These are phyloP conservation scores for Prunella himalayana DNA, from an alignment of 2,113 vertebrate species.

Conservation along the genomic window DNA sequence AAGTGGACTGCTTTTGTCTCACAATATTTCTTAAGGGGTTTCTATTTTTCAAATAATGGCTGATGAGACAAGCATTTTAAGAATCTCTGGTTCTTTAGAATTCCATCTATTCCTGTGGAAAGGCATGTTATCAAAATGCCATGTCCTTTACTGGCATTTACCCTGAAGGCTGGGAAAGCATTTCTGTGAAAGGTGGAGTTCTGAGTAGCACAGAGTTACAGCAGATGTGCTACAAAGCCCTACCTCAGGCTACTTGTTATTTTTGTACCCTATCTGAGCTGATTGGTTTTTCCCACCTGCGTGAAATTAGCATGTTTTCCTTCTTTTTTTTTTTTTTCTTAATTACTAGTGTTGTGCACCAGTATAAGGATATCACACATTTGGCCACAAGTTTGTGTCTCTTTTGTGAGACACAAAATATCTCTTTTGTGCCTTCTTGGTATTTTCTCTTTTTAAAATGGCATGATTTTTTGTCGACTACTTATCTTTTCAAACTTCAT, in stretches of 20 bases:
- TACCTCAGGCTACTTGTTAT: neutral
- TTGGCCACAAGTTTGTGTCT: neutral
- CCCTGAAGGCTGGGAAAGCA: neutral
- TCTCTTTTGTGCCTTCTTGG: neutral
- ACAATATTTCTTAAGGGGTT: neutral
- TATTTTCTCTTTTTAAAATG: neutral
- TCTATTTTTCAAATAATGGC: neutral
- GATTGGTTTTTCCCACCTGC: neutral
- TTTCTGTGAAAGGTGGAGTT: neutral
- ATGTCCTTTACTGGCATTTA: neutral
- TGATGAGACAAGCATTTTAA: neutral
- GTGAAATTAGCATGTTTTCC: neutral
- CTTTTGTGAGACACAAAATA: neutral
- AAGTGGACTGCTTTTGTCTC: neutral
- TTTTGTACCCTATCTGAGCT: neutral
- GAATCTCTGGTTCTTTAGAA: neutral
- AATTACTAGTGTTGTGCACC: neutral
- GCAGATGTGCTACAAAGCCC: neutral
- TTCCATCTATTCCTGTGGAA: neutral
- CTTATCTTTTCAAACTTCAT: neutral
- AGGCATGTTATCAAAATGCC: neutral
- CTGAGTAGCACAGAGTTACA: neutral
- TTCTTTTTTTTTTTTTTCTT: neutral
- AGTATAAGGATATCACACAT: neutral
- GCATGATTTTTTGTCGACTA: neutral